These are phyloP conservation scores for Anseranas semipalmata DNA, from an alignment of 2,113 vertebrate genomes.

Conservation along the genomic window DNA sequence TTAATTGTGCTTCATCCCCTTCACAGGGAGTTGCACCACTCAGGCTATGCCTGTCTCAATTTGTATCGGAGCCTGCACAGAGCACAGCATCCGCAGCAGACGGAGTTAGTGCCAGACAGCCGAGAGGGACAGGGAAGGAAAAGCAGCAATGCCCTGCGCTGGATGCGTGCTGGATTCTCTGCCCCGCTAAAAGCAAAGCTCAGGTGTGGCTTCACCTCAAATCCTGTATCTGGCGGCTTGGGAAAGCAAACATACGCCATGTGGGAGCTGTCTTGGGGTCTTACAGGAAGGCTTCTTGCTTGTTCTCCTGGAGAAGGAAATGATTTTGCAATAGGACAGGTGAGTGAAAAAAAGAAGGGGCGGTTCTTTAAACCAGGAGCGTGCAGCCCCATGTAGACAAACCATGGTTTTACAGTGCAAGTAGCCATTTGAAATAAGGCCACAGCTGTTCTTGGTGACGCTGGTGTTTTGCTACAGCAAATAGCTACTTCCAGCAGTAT, in stretches of 20 bases:
- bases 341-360: neutral
- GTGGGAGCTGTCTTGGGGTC: neutral
- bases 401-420: neutral
- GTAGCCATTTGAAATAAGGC: neutral
- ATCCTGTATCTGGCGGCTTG: neutral
- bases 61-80: neutral
- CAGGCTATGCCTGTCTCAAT: neutral
- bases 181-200: neutral
- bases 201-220: neutral
- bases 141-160: neutral
- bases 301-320: neutral
- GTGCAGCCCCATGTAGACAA: neutral
- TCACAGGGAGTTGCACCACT: neutral
- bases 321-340: neutral
- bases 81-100: neutral
- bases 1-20: neutral
- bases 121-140: neutral
- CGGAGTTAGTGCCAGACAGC: neutral
- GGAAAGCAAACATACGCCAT: neutral
- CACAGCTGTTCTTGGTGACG: neutral
- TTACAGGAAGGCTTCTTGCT: neutral
- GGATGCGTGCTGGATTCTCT: neutral
- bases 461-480: neutral
- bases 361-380: neutral
- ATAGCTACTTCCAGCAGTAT: neutral